Conservation (phyloP, 2,888 invertebrate genomes). For the Clanis bilineata region DNA sequence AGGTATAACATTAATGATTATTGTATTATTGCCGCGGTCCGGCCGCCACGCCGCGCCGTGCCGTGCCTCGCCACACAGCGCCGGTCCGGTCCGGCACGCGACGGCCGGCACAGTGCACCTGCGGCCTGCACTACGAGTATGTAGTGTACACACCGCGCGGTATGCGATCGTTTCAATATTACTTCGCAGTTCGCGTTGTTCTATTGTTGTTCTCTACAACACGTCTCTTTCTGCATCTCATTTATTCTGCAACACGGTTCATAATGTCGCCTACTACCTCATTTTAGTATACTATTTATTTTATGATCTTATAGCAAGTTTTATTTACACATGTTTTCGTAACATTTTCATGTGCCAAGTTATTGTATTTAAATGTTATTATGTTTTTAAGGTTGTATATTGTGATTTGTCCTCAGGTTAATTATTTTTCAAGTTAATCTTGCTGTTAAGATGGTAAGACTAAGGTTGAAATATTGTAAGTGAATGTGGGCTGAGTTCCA, state of each 20-base stretch:
- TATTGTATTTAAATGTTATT: not conserved
- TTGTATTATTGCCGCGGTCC: constrained; percentile 30
- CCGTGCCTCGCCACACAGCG: no score
- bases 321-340: constrained; percentile 2
- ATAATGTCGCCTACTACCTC: constrained; percentile 15
- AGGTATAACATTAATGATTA: constrained; percentile 64
- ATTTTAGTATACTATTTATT: constrained; percentile 8
- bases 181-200: constrained; percentile 8
- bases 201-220: not conserved
- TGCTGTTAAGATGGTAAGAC: not conserved
- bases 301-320: not conserved
- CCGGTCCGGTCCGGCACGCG: no score
- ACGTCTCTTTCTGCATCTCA: not conserved
- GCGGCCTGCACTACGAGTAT: no score
- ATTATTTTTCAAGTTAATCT: constrained; percentile 14
- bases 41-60: no score
- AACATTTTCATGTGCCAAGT: constrained; percentile 1
- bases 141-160: no score
- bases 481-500: not conserved
- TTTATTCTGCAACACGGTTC: constrained; percentile 13
- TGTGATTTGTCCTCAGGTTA: not conserved
- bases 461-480: constrained; percentile 1
- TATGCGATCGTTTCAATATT: not conserved
- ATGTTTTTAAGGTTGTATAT: constrained; percentile 12
- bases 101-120: constrained; percentile 24